Percentiles rank a stretch among this genome's conserved stretches.
These are phyloP conservation scores for Okamejei kenojei DNA, from an alignment of 2,797 vertebrate genomes.

Conservation along the genomic window DNA sequence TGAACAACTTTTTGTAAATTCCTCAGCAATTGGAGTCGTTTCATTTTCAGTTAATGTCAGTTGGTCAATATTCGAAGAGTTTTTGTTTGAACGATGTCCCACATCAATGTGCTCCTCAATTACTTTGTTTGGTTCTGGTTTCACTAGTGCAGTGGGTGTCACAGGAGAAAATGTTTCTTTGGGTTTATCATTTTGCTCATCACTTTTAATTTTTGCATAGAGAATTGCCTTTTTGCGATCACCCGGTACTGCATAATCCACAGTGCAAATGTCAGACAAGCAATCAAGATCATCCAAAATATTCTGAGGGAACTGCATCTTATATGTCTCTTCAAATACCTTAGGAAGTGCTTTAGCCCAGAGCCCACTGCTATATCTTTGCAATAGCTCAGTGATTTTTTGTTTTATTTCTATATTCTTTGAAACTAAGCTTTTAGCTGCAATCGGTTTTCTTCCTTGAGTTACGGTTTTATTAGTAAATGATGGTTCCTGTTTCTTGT, in stretches of 20 bases:
- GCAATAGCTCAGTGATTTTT: constrained; percentile 70
- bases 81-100: background rate
- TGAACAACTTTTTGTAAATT: constrained; percentile 18
- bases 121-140: constrained; percentile 1
- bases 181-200: constrained; percentile 47
- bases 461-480: constrained; percentile 43
- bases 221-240: constrained; percentile 78
- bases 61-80: background rate
- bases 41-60: constrained; percentile 17
- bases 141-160: constrained; percentile 34
- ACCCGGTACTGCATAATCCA: constrained; percentile 68
- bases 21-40: background rate
- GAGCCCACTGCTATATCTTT: constrained; percentile 72
- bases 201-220: constrained; percentile 64
- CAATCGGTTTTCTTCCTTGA: constrained; percentile 40
- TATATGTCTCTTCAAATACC: constrained; percentile 75
- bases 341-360: constrained; percentile 83
- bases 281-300: constrained; percentile 64
- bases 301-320: constrained; percentile 67
- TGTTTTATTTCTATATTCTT: constrained; percentile 56
- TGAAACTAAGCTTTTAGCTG: constrained; percentile 43
- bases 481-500: constrained; percentile 41
- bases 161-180: background rate
- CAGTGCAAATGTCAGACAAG: constrained; percentile 67
- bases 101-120: background rate